Evolutionary conservation across 2,113 vertebrate genomes (phyloP), one percentile per base, ranked within the genome.

Genomic region (Pelusios castaneus): DNA sequence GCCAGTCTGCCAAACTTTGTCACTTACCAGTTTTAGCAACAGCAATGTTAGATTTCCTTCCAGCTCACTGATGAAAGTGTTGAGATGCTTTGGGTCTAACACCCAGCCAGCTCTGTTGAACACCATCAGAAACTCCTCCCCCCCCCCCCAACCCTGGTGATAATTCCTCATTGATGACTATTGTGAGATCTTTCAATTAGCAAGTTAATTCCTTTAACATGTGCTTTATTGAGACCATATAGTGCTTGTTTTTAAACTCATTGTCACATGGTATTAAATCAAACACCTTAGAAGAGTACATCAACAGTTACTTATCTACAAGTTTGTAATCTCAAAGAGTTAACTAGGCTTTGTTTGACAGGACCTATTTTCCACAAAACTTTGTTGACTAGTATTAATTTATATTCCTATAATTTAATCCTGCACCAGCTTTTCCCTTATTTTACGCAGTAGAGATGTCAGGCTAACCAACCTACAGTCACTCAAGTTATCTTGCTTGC

Each of bases 21-120:
- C 31, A 21, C 0, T 2, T 25, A 52, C 5, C n/a, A 9, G 7
- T 70, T 93, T 83, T 25, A 73, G 45, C 54, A 80, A 77, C 0
- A 52, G 41, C 5, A 21, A 67, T 60, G 77, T 67, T 76, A 1
- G 12, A 22, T 12, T 60, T 34, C 3, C 80, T 67, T 31, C 67
- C 85, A 82, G 13, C 54, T 83, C 83, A 55, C 78, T 75, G 14
- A 5, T 58, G 76, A 76, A 93, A 88, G 21, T 82, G 41, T 38
- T 9, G 83, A 54, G 27, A 8, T 1, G 2, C 17, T 8, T 1
- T 2, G 3, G 52, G 67, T 84, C 34, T 70, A 22, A 8, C 22
- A 70, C n/a, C 38, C 17, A 38, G n/a, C n/a, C 19, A 38, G n/a
- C n/a, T 9, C 63, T 38, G n/a, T 22, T 70, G n/a, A 70, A 38